Evolutionary conservation across 2,888 invertebrate genomes (phyloP).

Genomic region (Piscicola geometra): DNA sequence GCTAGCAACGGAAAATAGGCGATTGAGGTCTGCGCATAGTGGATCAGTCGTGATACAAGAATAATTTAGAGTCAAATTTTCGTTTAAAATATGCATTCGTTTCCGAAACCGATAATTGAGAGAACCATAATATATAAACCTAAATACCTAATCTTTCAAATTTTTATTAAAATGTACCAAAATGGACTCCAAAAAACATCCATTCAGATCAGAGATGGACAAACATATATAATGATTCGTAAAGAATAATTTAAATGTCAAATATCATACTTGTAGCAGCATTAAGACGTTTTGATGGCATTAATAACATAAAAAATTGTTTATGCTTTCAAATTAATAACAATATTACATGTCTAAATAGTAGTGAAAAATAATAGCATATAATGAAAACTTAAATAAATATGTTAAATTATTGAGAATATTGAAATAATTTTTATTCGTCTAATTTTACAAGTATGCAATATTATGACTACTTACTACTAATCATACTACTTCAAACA

Average conservation of each 20-base stretch:
- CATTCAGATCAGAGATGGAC: constrained; percentile 16
- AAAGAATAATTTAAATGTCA: not conserved
- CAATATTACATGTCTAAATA: too few species aligned
- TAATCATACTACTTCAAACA: too few species aligned
- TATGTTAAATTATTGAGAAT: too few species aligned
- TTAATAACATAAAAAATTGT: too few species aligned
- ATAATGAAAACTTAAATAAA: too few species aligned
- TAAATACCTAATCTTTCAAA: constrained; percentile 10
- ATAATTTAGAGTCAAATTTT: constrained; percentile 12
- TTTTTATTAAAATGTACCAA: constrained; percentile 30
- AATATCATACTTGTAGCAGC: too few species aligned
- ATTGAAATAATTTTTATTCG: too few species aligned
- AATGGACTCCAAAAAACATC: constrained; percentile 28
- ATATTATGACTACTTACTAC: too few species aligned
- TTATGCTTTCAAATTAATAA: too few species aligned
- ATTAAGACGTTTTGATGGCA: too few species aligned
- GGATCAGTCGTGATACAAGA: constrained; percentile 10
- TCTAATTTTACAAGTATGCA: too few species aligned
- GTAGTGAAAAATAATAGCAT: too few species aligned
- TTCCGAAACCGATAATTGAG: not conserved
- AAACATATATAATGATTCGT: constrained; percentile 3
- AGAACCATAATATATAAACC: not conserved
- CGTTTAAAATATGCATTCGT: constrained; percentile 10
- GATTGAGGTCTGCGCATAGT: constrained; percentile 26
- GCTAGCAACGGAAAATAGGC: constrained; percentile 21